Percentiles rank a stretch among this genome's conserved stretches.
Evolutionary conservation across 2,888 invertebrate species (phyloP).

Genomic region (Morpho deidamia): DNA sequence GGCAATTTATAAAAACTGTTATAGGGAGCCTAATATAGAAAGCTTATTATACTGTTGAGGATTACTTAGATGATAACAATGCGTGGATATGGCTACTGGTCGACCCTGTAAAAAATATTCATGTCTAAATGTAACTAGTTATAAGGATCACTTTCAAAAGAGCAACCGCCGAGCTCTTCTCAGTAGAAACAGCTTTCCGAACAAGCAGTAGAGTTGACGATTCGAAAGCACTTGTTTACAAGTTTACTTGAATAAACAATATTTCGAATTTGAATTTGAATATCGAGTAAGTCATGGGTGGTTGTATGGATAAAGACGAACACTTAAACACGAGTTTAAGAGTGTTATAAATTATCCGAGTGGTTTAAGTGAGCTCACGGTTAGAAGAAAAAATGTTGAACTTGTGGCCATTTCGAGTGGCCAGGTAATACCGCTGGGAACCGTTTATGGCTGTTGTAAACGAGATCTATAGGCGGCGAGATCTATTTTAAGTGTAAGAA

Average conservation of each 20-base stretch:
- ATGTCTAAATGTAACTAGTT: too few species aligned
- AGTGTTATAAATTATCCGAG: constrained; percentile 52
- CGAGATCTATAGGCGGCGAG: constrained; percentile 18
- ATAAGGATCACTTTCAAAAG: not conserved
- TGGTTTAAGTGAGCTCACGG: constrained; percentile 32
- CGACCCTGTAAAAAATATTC: too few species aligned
- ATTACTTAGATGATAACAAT: too few species aligned
- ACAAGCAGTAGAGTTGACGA: too few species aligned
- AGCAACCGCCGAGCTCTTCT: not conserved
- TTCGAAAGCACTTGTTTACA: too few species aligned
- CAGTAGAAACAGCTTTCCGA: too few species aligned
- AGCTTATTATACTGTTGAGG: too few species aligned
- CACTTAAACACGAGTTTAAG: constrained; percentile 58
- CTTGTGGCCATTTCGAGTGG: constrained; percentile 33
- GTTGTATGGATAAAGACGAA: constrained; percentile 48
- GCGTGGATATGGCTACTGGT: too few species aligned
- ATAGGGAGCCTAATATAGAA: too few species aligned
- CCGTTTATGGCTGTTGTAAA: constrained; percentile 31
- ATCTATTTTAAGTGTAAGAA: constrained; percentile 2
- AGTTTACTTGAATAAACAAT: too few species aligned
- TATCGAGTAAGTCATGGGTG: not conserved
- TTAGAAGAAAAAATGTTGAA: constrained; percentile 30
- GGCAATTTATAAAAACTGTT: too few species aligned
- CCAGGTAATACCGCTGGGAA: constrained; percentile 46
- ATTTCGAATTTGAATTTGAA: too few species aligned